Base-by-base conservation (phyloP, 2,888 invertebrate species). In the Calliphora vomitoria region DNA sequence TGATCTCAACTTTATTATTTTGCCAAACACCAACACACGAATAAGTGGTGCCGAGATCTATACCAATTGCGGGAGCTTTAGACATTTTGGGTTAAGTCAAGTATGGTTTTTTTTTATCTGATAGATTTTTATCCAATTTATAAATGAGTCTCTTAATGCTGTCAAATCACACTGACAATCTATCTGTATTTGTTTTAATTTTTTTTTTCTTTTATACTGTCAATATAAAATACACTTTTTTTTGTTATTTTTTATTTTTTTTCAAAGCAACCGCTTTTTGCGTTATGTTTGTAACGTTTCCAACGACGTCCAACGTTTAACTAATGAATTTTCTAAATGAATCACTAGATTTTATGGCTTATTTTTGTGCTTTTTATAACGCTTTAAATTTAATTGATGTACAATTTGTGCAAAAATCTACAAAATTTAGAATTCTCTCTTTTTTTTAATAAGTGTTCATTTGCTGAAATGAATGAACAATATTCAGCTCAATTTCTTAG, bases 11-110 rank as follows among this genome's bases (percentile, higher is more conserved):
- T 93, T 96, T 96, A 85, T 96, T 96, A 91, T 97, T 95, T 92
- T 97, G 96, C 95, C 96, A 97, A n/a, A 97, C 97, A 90, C 97
- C 97, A 68, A 97, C 97, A 92, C 97, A 97, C 50, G 97, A 97
- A 93, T 97, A 98, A 8, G 98, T 98, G 53, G 98, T 98, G 90
- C 98, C 98, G 92, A 98, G 95, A 95, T 97, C 97, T 90, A 97
- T 98, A 90, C 97, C 97, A 91, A 97, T 95, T 89, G 96, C 96
- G 89, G 95, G 94, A 90, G 93, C 92, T 91, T 95, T 93, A n/a
- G 75, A 90, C 93, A 93, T 93, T 87, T 89, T 90, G 18, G 55
- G 62, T 55, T 53, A 38, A 62, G 44, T 38, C 44, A 62, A 41
- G 55, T 53, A 35, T 64, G 79, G 44, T 44, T 76, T 11, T 18